A percentile compares a stretch with the other conserved stretches of the same genome.
Evolutionary conservation across 2,113 vertebrate genomes (phyloP).

Genomic region (Pseudonaja textilis): DNA sequence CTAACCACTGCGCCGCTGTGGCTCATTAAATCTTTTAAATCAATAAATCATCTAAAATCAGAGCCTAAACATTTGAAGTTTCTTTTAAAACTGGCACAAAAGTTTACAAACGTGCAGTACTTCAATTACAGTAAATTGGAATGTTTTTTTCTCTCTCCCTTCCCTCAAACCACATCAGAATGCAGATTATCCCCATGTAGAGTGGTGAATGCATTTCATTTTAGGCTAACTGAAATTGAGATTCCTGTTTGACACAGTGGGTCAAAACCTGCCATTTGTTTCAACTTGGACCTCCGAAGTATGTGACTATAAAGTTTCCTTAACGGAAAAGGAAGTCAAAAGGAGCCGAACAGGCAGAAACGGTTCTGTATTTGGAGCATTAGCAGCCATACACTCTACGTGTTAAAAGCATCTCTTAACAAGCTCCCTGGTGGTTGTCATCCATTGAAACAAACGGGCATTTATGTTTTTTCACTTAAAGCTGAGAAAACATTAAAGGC

Average conservation of each 20-base stretch:
- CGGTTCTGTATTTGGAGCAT: neutral
- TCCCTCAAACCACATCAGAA: neutral
- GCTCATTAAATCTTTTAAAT: neutral
- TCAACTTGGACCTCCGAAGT: neutral
- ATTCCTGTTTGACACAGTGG: neutral
- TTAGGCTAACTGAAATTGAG: neutral
- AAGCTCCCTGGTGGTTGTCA: neutral
- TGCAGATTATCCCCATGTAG: neutral
- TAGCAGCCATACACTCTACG: neutral
- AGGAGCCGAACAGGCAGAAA: neutral
- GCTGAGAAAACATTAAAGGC: neutral
- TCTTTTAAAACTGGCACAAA: neutral
- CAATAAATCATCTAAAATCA: neutral
- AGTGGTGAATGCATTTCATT: neutral
- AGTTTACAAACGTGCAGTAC: neutral
- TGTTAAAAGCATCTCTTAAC: conserved; percentile 8
- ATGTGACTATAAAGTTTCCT: neutral
- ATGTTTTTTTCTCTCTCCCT: neutral
- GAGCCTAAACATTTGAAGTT: neutral
- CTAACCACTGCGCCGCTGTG: too few relatives aligned
- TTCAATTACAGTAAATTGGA: neutral
- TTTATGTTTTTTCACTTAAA: neutral
- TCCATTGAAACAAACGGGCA: neutral
- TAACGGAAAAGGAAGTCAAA: neutral
- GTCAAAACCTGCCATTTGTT: neutral